A percentile compares a stretch with the other conserved stretches of the same genome.
Conservation (phyloP, 2,113 vertebrate species). For the Saccopteryx bilineata region DNA sequence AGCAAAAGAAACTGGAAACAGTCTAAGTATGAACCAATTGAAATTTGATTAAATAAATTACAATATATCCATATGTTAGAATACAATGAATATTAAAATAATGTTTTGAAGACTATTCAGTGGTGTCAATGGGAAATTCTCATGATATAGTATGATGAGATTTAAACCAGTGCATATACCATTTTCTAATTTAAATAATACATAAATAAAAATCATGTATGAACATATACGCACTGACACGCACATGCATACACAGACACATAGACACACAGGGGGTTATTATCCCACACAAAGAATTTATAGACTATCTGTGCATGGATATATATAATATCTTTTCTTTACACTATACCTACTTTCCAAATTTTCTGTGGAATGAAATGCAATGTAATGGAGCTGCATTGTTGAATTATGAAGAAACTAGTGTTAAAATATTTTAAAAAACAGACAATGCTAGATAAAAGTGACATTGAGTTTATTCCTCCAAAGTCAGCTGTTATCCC, state of each 20-base stretch:
- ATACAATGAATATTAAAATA: conserved; percentile 20
- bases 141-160: background rate
- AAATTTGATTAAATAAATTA: background rate
- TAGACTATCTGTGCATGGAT: background rate
- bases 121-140: conserved; percentile 11
- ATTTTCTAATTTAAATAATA: conserved; percentile 16
- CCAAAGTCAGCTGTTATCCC: background rate
- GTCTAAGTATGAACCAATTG: background rate
- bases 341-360: background rate
- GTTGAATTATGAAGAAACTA: background rate
- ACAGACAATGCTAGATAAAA: background rate
- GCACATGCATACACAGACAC: background rate
- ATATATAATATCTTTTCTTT: background rate
- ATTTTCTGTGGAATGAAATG: background rate
- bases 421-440: conserved; percentile 21
- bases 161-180: background rate
- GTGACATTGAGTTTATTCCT: background rate
- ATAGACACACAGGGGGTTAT: background rate
- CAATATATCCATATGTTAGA: background rate
- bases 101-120: background rate
- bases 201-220: background rate
- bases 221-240: background rate
- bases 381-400: background rate
- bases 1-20: background rate
- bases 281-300: background rate